Conservation (phyloP, 2,797 vertebrate species). For the Tapirus indicus region DNA sequence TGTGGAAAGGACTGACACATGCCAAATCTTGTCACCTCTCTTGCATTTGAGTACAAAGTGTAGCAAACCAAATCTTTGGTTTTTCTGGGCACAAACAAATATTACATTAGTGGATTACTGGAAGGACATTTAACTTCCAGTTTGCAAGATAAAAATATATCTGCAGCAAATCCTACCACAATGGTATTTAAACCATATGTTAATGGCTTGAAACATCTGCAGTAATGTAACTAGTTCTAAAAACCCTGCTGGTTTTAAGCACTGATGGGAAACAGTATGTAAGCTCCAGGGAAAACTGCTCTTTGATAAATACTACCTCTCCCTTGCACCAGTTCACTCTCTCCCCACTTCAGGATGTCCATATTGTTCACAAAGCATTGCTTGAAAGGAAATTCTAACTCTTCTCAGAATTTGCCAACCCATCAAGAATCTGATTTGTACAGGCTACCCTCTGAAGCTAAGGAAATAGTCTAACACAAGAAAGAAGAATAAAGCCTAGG, state of each 20-base stretch:
- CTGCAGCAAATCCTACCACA: constrained; percentile 62
- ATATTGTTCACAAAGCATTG: background rate
- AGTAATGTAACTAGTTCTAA: constrained; percentile 66
- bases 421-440: background rate
- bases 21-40: constrained; percentile 56
- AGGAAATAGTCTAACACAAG: background rate
- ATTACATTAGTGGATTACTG: constrained; percentile 56
- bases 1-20: constrained; percentile 57
- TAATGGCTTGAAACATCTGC: constrained; percentile 76
- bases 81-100: constrained; percentile 66
- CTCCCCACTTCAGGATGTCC: background rate
- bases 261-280: constrained; percentile 69
- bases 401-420: background rate
- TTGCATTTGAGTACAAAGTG: constrained; percentile 54
- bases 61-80: constrained; percentile 60
- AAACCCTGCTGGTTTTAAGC: constrained; percentile 63
- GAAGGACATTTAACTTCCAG: constrained; percentile 63
- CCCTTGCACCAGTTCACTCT: background rate
- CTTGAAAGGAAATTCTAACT: constrained; percentile 28
- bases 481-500: background rate
- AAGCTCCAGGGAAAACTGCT: constrained; percentile 51
- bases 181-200: constrained; percentile 77
- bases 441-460: background rate
- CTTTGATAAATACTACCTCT: constrained; percentile 52
- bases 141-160: constrained; percentile 61